Percentiles rank a stretch among this genome's conserved stretches.
Evolutionary conservation across 64 coral and sea anemone species (phyloP).

Genomic region (Orbicella faveolata): DNA sequence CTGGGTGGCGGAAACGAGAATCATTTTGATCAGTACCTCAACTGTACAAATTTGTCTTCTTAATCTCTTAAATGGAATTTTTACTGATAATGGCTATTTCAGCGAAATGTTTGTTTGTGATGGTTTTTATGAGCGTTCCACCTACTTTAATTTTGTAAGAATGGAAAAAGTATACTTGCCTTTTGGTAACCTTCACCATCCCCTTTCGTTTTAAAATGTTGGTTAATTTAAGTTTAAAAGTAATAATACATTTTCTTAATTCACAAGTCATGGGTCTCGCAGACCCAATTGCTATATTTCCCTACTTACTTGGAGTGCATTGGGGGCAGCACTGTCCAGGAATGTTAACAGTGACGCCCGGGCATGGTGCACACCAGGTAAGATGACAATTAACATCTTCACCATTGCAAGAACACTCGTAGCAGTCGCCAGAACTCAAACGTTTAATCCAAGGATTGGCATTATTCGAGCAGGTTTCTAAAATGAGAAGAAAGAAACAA

Average conservation of each 20-base stretch:
- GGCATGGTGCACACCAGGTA: not conserved
- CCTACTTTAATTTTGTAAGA: too few relatives aligned
- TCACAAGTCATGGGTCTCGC: not conserved
- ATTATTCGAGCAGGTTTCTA: not conserved
- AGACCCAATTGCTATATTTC: not conserved
- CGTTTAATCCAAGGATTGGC: not conserved
- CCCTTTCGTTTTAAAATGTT: too few relatives aligned
- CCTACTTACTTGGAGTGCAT: not conserved
- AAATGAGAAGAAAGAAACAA: not conserved
- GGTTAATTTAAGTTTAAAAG: not conserved
- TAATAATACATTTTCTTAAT: not conserved
- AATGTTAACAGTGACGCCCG: not conserved
- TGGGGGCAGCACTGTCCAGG: conserved; percentile 1
- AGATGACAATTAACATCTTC: not conserved
- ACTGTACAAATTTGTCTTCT: too few relatives aligned
- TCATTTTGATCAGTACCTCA: too few relatives aligned
- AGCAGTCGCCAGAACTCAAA: not conserved
- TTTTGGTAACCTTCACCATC: too few relatives aligned
- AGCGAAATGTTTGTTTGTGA: too few relatives aligned
- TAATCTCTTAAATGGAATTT: too few relatives aligned
- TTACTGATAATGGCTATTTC: too few relatives aligned
- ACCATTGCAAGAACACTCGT: not conserved
- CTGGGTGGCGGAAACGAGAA: too few relatives aligned
- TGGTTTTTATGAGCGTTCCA: too few relatives aligned
- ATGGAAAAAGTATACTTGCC: too few relatives aligned